A percentile compares a stretch with the other conserved stretches of the same genome.
These are phyloP conservation scores for Rattus rattus DNA, from an alignment of 2,113 vertebrate genomes.

Conservation along the genomic window DNA sequence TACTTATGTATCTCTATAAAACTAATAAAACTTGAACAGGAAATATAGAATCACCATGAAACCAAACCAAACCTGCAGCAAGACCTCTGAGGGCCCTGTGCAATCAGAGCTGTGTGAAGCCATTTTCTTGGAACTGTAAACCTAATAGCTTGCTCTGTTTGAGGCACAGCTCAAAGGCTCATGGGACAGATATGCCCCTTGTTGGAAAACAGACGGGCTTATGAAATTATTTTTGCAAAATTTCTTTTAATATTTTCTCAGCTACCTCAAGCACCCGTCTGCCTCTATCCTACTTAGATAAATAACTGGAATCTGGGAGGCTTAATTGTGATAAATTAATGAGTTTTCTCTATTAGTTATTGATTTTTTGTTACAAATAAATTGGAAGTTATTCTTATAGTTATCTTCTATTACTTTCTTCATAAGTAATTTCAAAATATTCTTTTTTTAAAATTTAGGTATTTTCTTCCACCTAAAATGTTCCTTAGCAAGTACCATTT, in stretches of 20 bases:
- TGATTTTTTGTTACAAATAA: conserved; percentile 81
- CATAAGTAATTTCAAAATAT: conserved; percentile 75
- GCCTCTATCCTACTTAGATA: conserved; percentile 81
- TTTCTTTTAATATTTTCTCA: conserved; percentile 78
- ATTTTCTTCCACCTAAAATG: conserved; percentile 36
- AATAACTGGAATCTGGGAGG: conserved; percentile 80
- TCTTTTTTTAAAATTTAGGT: conserved; percentile 70
- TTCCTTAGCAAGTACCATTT: neutral
- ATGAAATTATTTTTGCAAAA: conserved; percentile 78
- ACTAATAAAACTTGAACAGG: conserved; percentile 65
- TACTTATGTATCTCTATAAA: conserved; percentile 74
- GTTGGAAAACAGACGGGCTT: conserved; percentile 82
- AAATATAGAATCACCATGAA: conserved; percentile 76
- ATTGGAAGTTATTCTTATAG: conserved; percentile 82
- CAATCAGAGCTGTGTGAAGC: conserved; percentile 59
- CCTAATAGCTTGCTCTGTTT: conserved; percentile 66
- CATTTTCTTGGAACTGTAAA: conserved; percentile 72
- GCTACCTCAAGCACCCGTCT: conserved; percentile 77
- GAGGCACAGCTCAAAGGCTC: conserved; percentile 70
- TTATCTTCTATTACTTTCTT: conserved; percentile 78
- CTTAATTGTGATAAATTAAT: conserved; percentile 81
- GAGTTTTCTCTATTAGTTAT: conserved; percentile 60
- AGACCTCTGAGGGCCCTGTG: conserved; percentile 64
- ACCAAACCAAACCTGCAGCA: conserved; percentile 65
- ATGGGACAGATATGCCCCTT: conserved; percentile 82